Evolutionary conservation across 2,888 invertebrate species (phyloP).

Genomic region (Abscondita cerata): DNA sequence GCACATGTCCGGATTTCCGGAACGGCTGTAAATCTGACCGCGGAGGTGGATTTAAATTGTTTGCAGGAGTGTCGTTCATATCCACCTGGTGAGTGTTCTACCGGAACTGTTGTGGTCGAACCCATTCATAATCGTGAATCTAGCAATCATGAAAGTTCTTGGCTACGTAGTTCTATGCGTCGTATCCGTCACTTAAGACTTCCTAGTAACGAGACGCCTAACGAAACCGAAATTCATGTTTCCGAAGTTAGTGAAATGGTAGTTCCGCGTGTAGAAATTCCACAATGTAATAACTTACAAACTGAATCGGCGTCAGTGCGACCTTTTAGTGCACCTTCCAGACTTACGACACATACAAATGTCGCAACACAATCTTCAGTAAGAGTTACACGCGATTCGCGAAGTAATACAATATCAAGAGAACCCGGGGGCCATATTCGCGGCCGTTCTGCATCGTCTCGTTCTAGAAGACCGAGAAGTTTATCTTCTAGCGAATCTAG

Average conservation of each 20-base stretch:
- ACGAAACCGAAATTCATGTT: constrained; percentile 16
- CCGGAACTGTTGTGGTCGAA: constrained; percentile 52
- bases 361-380: constrained; percentile 37
- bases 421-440: constrained; percentile 49
- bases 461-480: constrained; percentile 54
- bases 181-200: constrained; percentile 62
- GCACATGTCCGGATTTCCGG: constrained; percentile 45
- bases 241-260: constrained; percentile 23
- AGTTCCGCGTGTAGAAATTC: constrained; percentile 15
- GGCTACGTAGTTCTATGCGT: constrained; percentile 66
- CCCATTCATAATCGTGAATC: constrained; percentile 30
- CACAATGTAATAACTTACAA: constrained; percentile 16
- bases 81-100: constrained; percentile 50
- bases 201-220: constrained; percentile 49
- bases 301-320: constrained; percentile 37
- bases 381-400: constrained; percentile 43
- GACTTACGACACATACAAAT: constrained; percentile 39
- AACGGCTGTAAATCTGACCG: constrained; percentile 46
- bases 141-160: constrained; percentile 51
- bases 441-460: constrained; percentile 54
- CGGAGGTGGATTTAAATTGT: constrained; percentile 55
- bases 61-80: constrained; percentile 51
- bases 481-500: constrained; percentile 57
- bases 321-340: constrained; percentile 56
- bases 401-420: constrained; percentile 44